Evolutionary conservation across 1,140 invertebrate species (phyloP).

Genomic region (Planococcus citri): DNA sequence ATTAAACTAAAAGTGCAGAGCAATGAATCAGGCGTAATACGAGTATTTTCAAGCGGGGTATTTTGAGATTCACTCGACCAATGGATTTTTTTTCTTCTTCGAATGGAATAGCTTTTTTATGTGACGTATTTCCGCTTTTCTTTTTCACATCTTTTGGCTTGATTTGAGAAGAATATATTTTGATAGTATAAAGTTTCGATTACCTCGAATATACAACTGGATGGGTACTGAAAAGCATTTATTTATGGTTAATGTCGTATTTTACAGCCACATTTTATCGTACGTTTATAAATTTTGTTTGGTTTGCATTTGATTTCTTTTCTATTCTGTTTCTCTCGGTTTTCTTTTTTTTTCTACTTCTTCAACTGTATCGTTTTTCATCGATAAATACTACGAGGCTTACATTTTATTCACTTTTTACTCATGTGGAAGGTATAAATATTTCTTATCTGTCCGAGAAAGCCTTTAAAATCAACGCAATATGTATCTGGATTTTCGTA

Average conservation of each 20-base stretch:
- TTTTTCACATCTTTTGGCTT: background rate
- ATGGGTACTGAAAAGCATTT: background rate
- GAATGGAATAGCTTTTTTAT: too few relatives aligned
- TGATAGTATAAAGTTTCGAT: background rate
- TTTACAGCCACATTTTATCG: slow-evolving; percentile 6
- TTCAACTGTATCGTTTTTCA: background rate
- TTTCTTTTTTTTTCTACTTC: too few relatives aligned
- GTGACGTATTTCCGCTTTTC: background rate
- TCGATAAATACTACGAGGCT: background rate
- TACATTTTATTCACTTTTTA: background rate
- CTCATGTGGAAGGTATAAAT: background rate
- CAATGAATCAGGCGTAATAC: too few relatives aligned
- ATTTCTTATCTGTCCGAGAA: slow-evolving; percentile 7
- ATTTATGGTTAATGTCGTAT: slow-evolving; percentile 7
- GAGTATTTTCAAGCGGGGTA: too few relatives aligned
- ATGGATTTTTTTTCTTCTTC: too few relatives aligned
- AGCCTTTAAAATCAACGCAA: background rate
- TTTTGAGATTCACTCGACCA: too few relatives aligned
- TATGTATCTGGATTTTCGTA: background rate
- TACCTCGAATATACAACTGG: background rate
- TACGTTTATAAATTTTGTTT: background rate
- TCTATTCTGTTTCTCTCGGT: too few relatives aligned
- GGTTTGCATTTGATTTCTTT: background rate
- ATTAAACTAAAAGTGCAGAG: too few relatives aligned
- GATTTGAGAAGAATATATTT: background rate